Evolutionary conservation across 1,140 invertebrate genomes (phyloP), one percentile per base, ranked within the genome.

Genomic region (Micrasema minimum): DNA sequence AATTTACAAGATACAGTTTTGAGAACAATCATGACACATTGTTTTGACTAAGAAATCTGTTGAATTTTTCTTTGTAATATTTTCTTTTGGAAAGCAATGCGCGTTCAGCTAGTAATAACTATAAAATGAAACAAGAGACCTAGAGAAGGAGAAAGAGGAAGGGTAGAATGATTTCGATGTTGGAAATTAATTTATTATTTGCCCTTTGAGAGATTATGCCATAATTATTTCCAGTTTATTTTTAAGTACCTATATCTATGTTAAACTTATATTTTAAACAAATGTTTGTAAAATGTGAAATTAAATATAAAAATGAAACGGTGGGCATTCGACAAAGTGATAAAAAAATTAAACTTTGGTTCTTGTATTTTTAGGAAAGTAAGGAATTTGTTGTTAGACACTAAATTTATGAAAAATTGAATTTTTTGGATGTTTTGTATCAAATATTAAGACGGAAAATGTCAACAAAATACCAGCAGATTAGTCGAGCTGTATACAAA

Each of bases 91-190:
- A 69, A 50, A 48, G 73, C 45, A 70, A 65, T 51, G 70, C 70
- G 70, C 70, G 74, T 72, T 70, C 74, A 38, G 66, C 72, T 75
- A 75, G 74, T 75, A 75, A 75, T 75, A 75, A 75, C 74, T 66
- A 45, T 67, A 71, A 70, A 75, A 64, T 64, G 41, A 9, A 31
- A 46, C n/a, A 5, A 45, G 43, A 64, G 23, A 23, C 41, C 14
- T 10, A 12, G 57, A 37, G 18, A 26, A 23, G 48, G 51, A 22
- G 37, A 1, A 16, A 55, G 26, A 18, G 23, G 41, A 37, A 59
- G 37, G 35, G 50, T 38, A 48, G 12, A 14, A 22, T 16, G 20
- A 43, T 22, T 12, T 64, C 64, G 12, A 61, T 26, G 67, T 26
- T 62, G 67, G 67, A 69, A 51, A 62, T 69, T 31, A 59, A 14